These are phyloP conservation scores for Nannospalax galili DNA, from an alignment of 2,113 vertebrate species.

Conservation along the genomic window DNA sequence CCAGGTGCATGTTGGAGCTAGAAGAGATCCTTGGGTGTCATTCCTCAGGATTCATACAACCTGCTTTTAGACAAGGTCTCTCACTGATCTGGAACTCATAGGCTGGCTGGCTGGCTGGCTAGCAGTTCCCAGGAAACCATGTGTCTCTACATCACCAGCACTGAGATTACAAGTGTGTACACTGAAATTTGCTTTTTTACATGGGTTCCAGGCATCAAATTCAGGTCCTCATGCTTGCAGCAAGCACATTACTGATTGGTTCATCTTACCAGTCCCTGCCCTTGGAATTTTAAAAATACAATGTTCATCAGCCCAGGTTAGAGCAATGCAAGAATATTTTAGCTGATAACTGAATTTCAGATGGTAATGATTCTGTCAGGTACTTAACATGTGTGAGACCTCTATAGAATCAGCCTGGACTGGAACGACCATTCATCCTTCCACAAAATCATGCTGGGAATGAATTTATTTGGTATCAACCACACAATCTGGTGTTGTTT, in stretches of 20 bases:
- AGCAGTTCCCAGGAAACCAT: neutral
- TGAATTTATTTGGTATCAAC: conserved; percentile 21
- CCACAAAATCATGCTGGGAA: neutral
- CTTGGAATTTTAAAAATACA: neutral
- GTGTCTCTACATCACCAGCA: neutral
- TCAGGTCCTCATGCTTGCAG: neutral
- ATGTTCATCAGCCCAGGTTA: neutral
- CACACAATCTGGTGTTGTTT: neutral
- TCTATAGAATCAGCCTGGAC: neutral
- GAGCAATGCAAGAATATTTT: neutral
- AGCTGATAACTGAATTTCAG: neutral
- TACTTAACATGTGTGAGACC: neutral
- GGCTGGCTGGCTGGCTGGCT: too few species aligned
- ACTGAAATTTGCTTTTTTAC: neutral
- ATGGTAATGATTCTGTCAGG: neutral
- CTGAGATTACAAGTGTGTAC: neutral
- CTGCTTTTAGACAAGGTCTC: neutral
- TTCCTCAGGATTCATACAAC: neutral
- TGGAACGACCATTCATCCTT: neutral
- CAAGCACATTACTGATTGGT: neutral
- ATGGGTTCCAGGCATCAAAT: neutral
- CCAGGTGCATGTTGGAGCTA: neutral
- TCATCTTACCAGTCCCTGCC: neutral
- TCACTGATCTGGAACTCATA: neutral
- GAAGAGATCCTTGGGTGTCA: neutral